These are phyloP conservation scores for Urosaurus nigricauda DNA, from an alignment of 2,797 vertebrate genomes.

Conservation along the genomic window DNA sequence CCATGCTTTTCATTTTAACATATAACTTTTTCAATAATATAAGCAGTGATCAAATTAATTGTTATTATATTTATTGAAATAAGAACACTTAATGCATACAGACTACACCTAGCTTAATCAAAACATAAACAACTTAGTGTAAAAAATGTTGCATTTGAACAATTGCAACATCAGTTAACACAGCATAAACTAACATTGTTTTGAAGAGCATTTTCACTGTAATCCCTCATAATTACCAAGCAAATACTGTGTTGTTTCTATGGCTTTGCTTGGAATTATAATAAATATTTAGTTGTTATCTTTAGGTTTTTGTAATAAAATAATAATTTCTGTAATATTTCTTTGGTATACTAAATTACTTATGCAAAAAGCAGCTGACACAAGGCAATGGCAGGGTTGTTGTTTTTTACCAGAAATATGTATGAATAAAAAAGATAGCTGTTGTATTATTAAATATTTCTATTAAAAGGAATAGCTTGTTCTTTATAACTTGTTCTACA, in stretches of 20 bases:
- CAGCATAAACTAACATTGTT: no score
- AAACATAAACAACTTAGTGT: no score
- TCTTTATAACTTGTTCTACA: not conserved
- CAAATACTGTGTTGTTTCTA: no score
- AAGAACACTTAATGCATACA: no score
- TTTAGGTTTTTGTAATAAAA: not conserved
- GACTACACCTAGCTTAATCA: no score
- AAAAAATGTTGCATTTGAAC: no score
- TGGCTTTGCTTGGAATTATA: not conserved
- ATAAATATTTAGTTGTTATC: slow-evolving; percentile 8
- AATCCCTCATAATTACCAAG: no score
- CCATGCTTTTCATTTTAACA: not conserved
- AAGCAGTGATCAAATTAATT: not conserved
- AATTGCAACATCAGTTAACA: no score
- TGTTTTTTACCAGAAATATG: not conserved
- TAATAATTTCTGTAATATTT: not conserved
- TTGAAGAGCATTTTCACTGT: no score
- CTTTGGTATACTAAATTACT: not conserved
- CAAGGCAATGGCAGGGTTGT: not conserved
- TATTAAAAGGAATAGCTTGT: not conserved
- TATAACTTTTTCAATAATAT: not conserved
- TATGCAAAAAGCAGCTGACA: no score
- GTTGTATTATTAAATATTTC: not conserved
- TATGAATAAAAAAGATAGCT: not conserved
- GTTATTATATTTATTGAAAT: not conserved